Evolutionary conservation across 2,888 invertebrate species (phyloP).

Genomic region (Synanthedon formicaeformis): DNA sequence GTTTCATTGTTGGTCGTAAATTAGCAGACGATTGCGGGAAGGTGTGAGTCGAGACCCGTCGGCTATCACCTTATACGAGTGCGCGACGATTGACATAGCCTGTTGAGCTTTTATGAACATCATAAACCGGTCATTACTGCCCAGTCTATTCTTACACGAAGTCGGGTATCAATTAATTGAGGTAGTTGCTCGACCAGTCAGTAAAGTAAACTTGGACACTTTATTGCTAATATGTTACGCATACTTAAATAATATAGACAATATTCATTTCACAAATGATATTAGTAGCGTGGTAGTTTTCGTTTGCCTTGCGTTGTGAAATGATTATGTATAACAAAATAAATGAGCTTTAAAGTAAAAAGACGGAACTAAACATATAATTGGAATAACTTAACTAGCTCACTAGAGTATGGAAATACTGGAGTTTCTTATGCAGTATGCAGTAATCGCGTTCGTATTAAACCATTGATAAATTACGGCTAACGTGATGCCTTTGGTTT

Average conservation of each 20-base stretch:
- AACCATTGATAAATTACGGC: too few relatives aligned
- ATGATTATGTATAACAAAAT: slow-evolving; percentile 2
- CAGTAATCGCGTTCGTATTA: too few relatives aligned
- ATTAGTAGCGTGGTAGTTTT: slow-evolving; percentile 8
- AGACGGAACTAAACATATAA: neutral
- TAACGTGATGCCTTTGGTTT: too few relatives aligned
- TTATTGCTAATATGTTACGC: slow-evolving; percentile 24
- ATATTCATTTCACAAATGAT: slow-evolving; percentile 5
- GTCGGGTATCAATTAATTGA: slow-evolving; percentile 45
- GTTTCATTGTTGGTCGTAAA: slow-evolving; percentile 26
- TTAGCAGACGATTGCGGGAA: slow-evolving; percentile 11
- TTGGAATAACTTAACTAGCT: neutral
- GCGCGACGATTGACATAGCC: slow-evolving; percentile 12
- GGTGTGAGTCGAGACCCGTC: slow-evolving; percentile 23
- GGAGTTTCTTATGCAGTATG: too few relatives aligned
- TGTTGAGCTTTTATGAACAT: slow-evolving; percentile 45
- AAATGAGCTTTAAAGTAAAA: slow-evolving; percentile 3
- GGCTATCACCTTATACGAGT: slow-evolving; percentile 20
- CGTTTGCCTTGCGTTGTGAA: neutral
- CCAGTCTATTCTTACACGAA: slow-evolving; percentile 52
- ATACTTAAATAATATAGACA: slow-evolving; percentile 5
- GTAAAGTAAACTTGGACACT: slow-evolving; percentile 37
- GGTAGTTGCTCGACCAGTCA: slow-evolving; percentile 39
- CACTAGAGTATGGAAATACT: neutral
- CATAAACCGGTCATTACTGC: slow-evolving; percentile 51